Evolutionary conservation across 2,113 vertebrate species (phyloP), one percentile per base, ranked within the genome.

Genomic region (Anarrhichthys ocellatus): DNA sequence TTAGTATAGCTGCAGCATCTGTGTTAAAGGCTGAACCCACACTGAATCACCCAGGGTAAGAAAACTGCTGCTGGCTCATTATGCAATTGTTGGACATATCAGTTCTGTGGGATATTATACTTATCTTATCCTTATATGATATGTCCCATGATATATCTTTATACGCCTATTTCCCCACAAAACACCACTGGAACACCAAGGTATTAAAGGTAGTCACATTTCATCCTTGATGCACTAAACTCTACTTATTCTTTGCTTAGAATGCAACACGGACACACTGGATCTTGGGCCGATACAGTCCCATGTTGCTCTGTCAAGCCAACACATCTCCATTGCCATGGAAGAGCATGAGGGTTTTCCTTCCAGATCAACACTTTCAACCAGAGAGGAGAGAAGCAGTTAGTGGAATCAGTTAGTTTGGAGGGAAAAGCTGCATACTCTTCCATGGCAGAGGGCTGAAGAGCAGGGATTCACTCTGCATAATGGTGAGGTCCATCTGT

Each of bases 1-100:
- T 92, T 89, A 90, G 87, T 90, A 85, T 71, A 44, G 79, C 85
- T 78, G 86, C 81, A 78, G 86, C 87, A 87, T 87, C 80, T 88
- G 84, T 84, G 72, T 86, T 88, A 86, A 90, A 93, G 84, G 77
- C 81, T 87, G 88, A 84, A 84, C 18, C 65, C 61, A 79, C 73
- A 48, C 67, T 82, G 87, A 88, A 89, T 88, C 84, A 88, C 48
- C 1, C 80, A 27, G 11, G 20, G 40, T 34, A 17, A 85, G 50
- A 68, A 76, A 66, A 50, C 80, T 65, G 80, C 81, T 73, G 36
- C 40, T 73, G 80, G 77, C 62, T 72, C 42, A 75, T 72, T 74
- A 48, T 81, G 73, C 67, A 88, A 91, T 73, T 85, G 80, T 73
- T 58, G 36, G 13, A 62, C 72, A 75, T 62, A 74, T 71, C 64